phyloP scores from a whole-genome alignment of 2,113 vertebrate genomes.

The Crotalus viridis region DNA sequence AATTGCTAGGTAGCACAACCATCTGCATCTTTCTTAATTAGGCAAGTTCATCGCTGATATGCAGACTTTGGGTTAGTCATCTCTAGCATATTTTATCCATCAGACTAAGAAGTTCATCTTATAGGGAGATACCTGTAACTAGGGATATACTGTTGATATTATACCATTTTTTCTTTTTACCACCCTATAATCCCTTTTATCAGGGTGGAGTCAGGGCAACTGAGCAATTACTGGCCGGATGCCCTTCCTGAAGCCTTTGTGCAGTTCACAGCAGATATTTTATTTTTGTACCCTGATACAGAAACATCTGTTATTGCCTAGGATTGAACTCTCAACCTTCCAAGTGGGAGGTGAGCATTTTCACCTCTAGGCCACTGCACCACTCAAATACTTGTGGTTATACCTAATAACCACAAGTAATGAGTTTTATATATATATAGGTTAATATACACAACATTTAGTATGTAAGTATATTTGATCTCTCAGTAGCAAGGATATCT shows the following conservation, averaged over 20 bases:
- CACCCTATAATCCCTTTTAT: background rate
- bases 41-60: constrained; percentile 65
- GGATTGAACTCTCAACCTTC: background rate
- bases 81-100: constrained; percentile 53
- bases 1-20: constrained; percentile 74
- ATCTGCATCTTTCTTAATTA: constrained; percentile 77
- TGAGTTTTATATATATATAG: background rate
- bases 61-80: constrained; percentile 67
- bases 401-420: background rate
- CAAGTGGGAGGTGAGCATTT: background rate
- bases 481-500: no score
- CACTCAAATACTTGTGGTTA: background rate
- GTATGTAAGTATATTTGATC: no score
- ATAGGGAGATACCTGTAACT: constrained; percentile 17
- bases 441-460: no score
- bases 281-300: background rate
- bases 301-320: background rate
- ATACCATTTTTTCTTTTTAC: background rate
- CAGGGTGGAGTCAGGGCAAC: background rate
- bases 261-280: background rate
- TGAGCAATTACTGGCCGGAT: background rate
- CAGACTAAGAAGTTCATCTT: constrained; percentile 49
- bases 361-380: background rate
- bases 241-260: background rate
- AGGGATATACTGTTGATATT: background rate